A percentile compares a stretch with the other conserved stretches of the same genome.
Evolutionary conservation across 2,113 vertebrate species (phyloP).

Genomic region (Petrocephalus zakoni): DNA sequence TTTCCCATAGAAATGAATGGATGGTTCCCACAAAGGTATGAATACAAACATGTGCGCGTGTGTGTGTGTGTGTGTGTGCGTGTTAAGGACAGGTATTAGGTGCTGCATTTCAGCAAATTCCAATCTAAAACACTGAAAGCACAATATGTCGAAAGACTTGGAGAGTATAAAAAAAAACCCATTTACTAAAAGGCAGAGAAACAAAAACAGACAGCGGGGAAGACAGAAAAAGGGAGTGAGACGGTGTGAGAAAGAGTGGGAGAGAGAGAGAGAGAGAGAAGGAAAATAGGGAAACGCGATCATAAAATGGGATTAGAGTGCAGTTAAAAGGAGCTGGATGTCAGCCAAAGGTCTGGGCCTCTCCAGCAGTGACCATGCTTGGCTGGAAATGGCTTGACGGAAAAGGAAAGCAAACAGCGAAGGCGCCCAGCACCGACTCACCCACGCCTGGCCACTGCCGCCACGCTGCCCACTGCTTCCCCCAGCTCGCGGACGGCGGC

Average conservation of each 20-base stretch:
- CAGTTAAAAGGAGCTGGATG: constrained; percentile 25
- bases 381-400: constrained; percentile 3
- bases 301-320: constrained; percentile 41
- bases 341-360: constrained; percentile 35
- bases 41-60: not conserved
- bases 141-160: constrained; percentile 21
- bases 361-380: constrained; percentile 15
- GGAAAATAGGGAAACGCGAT: constrained; percentile 31
- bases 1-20: not conserved
- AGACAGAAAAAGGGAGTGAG: not conserved
- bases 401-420: constrained; percentile 7
- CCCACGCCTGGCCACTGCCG: not conserved
- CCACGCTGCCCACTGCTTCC: not conserved
- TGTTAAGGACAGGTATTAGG: not conserved
- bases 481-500: not conserved
- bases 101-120: constrained; percentile 26
- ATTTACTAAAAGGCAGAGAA: not conserved
- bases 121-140: constrained; percentile 38
- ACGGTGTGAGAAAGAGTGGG: constrained; percentile 26
- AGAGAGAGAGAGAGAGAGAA: not conserved
- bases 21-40: not conserved
- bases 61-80: constrained; percentile 5
- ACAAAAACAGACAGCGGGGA: not conserved
- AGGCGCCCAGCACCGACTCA: not conserved
- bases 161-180: not conserved